Evolutionary conservation across 2,888 invertebrate species (phyloP), one percentile per base, ranked within the genome.

Genomic region (Philopedon plagiatum): DNA sequence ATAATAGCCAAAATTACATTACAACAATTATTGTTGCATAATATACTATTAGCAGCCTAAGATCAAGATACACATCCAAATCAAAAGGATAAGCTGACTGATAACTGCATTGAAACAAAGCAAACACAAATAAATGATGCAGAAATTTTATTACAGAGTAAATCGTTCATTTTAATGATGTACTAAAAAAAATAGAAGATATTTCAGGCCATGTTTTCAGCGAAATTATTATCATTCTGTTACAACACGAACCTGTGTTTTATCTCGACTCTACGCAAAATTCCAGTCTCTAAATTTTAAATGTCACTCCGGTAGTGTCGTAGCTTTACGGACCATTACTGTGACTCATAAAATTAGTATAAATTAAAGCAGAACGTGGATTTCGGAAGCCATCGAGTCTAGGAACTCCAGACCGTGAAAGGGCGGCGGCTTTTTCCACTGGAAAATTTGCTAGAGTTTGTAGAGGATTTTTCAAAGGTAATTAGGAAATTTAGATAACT

Each of bases 271-370:
- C 13, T 34, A 39, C 37, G 60, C 61, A 54, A 57, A 56, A 61
- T 62, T 66, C 71, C 37, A 18, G 49, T 37, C 60, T 63, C 60
- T 68, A 73, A 73, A 68, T 73, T 69, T 51, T 11, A 68, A 73
- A 73, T 73, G 73, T 73, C 73, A 64, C 39, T 71, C 71, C 56
- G 66, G 66, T 71, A 57, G 65, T 73, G 68, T 67, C 64, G 69
- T 65, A 70, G 68, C 70, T 68, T 73, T 73, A 70, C 70, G 75
- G 70, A 26, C 71, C 75, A 75, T 75, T 75, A 75, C 75, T 60
- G 60, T 51, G 64, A 64, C 70, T 75, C 75, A 71, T 75, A 73
- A 75, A 75, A 75, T 75, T 75, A 75, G 75, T 75, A 73, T 75
- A 75, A 75, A 75, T 75, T 75, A 75, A 73, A 63, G 68, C 34